Percentiles rank a stretch among this genome's conserved stretches.
Conservation (phyloP, 2,888 invertebrate species). For the Lepidochrysops patricia region DNA sequence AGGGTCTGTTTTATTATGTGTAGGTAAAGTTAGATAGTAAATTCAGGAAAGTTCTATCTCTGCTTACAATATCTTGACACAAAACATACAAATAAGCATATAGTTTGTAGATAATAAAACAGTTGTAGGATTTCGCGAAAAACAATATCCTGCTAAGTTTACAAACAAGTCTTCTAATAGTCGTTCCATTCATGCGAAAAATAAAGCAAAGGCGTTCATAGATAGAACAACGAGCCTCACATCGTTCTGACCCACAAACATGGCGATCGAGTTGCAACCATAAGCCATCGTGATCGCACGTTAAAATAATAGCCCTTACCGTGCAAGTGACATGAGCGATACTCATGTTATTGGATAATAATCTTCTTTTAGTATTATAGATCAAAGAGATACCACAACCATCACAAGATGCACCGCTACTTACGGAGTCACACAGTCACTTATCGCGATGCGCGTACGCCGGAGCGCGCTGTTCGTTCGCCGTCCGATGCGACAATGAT, state of each 20-base stretch:
- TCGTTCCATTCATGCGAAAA: slow-evolving; percentile 24
- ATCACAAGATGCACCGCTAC: slow-evolving; percentile 33
- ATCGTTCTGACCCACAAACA: slow-evolving; percentile 50
- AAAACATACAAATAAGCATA: too few relatives aligned
- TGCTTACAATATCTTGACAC: too few relatives aligned
- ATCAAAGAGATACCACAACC: slow-evolving; percentile 23
- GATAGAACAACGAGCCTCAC: slow-evolving; percentile 28
- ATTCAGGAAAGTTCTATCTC: too few relatives aligned
- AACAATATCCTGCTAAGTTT: slow-evolving; percentile 16
- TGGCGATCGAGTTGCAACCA: slow-evolving; percentile 55
- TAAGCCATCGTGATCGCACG: slow-evolving; percentile 44
- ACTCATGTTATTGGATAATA: background rate
- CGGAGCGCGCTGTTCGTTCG: slow-evolving; percentile 60
- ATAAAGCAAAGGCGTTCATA: slow-evolving; percentile 19
- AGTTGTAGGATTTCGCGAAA: too few relatives aligned
- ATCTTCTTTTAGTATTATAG: background rate
- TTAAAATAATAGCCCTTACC: slow-evolving; percentile 41
- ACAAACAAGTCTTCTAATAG: slow-evolving; percentile 16
- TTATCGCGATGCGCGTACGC: slow-evolving; percentile 44
- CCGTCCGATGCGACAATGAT: slow-evolving; percentile 64
- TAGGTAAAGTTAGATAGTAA: too few relatives aligned
- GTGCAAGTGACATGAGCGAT: slow-evolving; percentile 25
- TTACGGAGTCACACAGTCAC: slow-evolving; percentile 30
- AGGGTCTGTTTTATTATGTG: too few relatives aligned
- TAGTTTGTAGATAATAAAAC: too few relatives aligned